These are phyloP conservation scores for Conistra vaccinii DNA, from an alignment of 2,888 invertebrate genomes.

Conservation along the genomic window DNA sequence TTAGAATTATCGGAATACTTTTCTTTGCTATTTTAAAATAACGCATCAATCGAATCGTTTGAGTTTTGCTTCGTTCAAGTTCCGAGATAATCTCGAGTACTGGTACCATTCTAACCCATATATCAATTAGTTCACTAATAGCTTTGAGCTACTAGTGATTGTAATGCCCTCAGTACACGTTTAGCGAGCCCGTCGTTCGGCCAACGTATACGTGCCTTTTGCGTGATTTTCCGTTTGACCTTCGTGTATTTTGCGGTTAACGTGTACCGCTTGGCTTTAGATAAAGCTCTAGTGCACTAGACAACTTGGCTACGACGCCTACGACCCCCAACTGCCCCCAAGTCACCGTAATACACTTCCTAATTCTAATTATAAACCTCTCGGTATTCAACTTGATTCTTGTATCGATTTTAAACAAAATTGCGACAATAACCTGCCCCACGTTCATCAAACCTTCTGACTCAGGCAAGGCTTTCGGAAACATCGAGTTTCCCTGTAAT, in stretches of 20 bases:
- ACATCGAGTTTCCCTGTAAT: not conserved
- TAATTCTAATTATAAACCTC: too few relatives aligned
- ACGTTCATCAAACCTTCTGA: not conserved
- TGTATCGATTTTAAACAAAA: not conserved
- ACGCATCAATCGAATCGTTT: not conserved
- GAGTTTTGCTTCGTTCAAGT: not conserved
- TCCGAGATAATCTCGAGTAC: not conserved
- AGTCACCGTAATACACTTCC: not conserved
- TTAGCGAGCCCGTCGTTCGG: too few relatives aligned
- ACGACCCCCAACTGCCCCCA: too few relatives aligned
- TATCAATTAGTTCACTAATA: slow-evolving; percentile 19
- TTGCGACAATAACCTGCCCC: not conserved
- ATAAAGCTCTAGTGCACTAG: slow-evolving; percentile 21
- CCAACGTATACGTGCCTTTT: too few relatives aligned
- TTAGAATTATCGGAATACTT: not conserved
- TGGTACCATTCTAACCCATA: not conserved
- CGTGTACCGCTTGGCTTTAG: not conserved
- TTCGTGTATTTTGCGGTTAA: too few relatives aligned
- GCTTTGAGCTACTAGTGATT: slow-evolving; percentile 26
- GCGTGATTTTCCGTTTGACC: too few relatives aligned
- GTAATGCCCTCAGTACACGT: too few relatives aligned
- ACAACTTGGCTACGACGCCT: slow-evolving; percentile 24
- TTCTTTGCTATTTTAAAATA: not conserved
- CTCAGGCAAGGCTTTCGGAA: not conserved
- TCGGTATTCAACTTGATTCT: too few relatives aligned